Conservation (phyloP, 1,140 invertebrate species). For the Papilio aristodemus region DNA sequence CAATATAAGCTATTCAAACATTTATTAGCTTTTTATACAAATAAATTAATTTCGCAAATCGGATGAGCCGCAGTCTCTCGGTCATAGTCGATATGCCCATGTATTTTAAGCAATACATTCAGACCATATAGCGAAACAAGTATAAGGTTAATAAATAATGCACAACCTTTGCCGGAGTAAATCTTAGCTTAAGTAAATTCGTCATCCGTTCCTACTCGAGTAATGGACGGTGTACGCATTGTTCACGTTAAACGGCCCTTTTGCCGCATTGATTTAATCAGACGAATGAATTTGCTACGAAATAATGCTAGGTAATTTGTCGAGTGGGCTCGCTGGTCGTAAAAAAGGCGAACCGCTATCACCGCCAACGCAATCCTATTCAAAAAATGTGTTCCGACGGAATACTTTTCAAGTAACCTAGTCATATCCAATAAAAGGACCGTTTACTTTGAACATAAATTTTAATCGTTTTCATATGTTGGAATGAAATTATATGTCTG, state of each 20-base stretch:
- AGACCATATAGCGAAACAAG: constrained; percentile 42
- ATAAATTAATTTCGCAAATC: constrained; percentile 19
- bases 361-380: neutral
- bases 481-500: no score
- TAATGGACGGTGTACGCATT: constrained; percentile 14
- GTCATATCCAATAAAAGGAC: no score
- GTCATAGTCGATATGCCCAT: constrained; percentile 44
- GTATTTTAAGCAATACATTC: constrained; percentile 45
- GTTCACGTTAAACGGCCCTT: constrained; percentile 10
- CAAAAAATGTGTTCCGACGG: neutral
- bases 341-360: constrained; percentile 1
- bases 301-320: constrained; percentile 17
- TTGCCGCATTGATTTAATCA: constrained; percentile 28
- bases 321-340: neutral
- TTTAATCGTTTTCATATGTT: no score
- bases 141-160: constrained; percentile 65
- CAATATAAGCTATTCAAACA: no score
- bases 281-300: constrained; percentile 13
- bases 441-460: no score
- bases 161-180: constrained; percentile 40
- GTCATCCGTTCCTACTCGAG: constrained; percentile 34
- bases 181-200: constrained; percentile 38
- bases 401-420: neutral
- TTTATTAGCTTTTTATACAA: neutral
- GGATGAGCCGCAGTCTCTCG: constrained; percentile 37